Conservation (phyloP, 1,140 invertebrate genomes). For the Acyrthosiphon pisum region DNA sequence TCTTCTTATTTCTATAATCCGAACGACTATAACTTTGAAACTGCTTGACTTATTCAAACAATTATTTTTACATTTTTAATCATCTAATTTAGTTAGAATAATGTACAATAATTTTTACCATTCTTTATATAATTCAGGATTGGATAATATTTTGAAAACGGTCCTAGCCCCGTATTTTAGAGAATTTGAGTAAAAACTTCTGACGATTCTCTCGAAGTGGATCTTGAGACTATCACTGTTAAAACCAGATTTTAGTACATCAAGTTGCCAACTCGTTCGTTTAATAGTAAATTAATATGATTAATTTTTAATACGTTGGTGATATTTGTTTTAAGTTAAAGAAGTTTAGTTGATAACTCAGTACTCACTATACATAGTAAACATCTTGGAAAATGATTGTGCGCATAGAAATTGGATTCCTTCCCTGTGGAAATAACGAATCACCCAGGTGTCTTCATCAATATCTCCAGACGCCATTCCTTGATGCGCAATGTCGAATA, state of each 20-base stretch:
- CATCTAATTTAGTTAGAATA: too few relatives aligned
- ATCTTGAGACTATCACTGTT: slow-evolving; percentile 75
- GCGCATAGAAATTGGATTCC: slow-evolving; percentile 90
- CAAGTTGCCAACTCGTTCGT: slow-evolving; percentile 93
- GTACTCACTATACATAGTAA: slow-evolving; percentile 85
- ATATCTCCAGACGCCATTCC: slow-evolving; percentile 97
- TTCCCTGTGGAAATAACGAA: slow-evolving; percentile 81
- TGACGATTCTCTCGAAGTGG: slow-evolving; percentile 87
- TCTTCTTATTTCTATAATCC: slow-evolving; percentile 88
- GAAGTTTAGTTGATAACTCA: slow-evolving; percentile 65
- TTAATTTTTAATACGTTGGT: not conserved
- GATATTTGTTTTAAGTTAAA: too few relatives aligned
- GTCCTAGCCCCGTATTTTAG: slow-evolving; percentile 88
- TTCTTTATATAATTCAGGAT: slow-evolving; percentile 78
- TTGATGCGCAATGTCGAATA: slow-evolving; percentile 98
- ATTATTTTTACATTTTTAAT: too few relatives aligned
- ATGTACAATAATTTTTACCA: slow-evolving; percentile 69
- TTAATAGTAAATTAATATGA: slow-evolving; percentile 65
- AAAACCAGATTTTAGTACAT: slow-evolving; percentile 74
- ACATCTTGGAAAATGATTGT: slow-evolving; percentile 98
- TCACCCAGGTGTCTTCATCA: slow-evolving; percentile 88
- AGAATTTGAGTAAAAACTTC: slow-evolving; percentile 87
- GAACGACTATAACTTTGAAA: slow-evolving; percentile 86
- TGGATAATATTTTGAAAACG: slow-evolving; percentile 83
- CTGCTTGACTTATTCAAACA: slow-evolving; percentile 73